Conservation (phyloP, 2,888 invertebrate species). For the Ochropacha duplaris region DNA sequence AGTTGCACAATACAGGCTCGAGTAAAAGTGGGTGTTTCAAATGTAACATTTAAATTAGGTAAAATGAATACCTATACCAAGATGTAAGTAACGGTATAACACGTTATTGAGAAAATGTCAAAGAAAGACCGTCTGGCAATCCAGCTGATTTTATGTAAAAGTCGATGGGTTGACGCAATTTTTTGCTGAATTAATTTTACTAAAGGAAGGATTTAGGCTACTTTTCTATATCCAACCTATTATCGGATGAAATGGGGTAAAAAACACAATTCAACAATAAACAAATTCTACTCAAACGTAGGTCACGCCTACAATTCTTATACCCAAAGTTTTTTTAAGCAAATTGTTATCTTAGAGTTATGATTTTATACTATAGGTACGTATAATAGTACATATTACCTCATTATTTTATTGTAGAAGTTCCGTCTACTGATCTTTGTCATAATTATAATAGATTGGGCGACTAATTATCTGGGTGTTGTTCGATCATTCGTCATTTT, state of each 20-base stretch:
- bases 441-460: constrained; percentile 4
- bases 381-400: no score
- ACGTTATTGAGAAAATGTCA: not conserved
- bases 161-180: not conserved
- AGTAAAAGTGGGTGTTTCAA: not conserved
- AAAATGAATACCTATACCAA: not conserved
- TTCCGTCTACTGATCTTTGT: not conserved
- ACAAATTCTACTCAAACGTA: no score
- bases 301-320: no score
- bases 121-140: not conserved
- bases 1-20: not conserved
- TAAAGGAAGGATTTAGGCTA: no score
- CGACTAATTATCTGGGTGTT: constrained; percentile 1
- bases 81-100: not conserved
- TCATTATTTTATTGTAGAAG: no score
- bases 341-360: no score
- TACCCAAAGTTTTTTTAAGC: no score
- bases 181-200: no score
- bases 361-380: no score
- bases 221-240: no score
- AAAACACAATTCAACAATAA: no score
- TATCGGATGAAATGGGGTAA: no score
- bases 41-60: not conserved
- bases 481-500: constrained; percentile 1
- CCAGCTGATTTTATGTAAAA: not conserved